Evolutionary conservation across 2,113 vertebrate genomes (phyloP), one percentile per base, ranked within the genome.

Genomic region (Nycticebus coucang): DNA sequence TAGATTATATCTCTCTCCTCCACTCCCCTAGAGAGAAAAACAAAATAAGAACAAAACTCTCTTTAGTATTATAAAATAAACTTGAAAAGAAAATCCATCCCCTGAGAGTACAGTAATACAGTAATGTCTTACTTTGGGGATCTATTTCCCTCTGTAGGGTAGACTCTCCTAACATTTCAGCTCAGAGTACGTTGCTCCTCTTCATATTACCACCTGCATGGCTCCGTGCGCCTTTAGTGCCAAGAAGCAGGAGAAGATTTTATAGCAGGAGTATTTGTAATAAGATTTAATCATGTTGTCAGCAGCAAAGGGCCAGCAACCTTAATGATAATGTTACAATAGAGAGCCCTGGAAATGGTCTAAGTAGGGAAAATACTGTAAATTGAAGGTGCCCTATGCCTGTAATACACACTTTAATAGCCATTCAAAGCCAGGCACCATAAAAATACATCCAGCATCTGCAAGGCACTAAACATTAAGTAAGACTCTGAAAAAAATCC

Each of bases 361-460:
- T 96, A 95, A 88, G 84, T 96, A 97, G 96, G 89, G 96, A 97
- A 97, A 97, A 97, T 95, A 95, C 97, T 97, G 62, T 85, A 94
- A 97, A 96, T 94, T 81, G 68, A 96, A 91, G 83, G 92, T 88
- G 50, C 37, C 91, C 86, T 92, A 35, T 93, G 80, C 89, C 87
- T 95, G 84, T 93, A 97, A 97, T 95, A 94, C 78, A 95, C 60
- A 85, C 87, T 96, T 93, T 90, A 96, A 95, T 96, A 96, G 93
- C 62, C 84, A 84, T 93, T 74, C 77, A 89, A 97, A 95, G 50
- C 68, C 94, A 94, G 94, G 62, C 45, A 91, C 62, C 72, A 33
- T 94, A 89, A 95, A 97, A 96, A 94, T 84, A 95, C 60, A 50
- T 66, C 71, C 91, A 83, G 81, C 33, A 7, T 90, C 91, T 87